These are phyloP conservation scores for Drosophila albomicans DNA, from an alignment of 1,140 invertebrate genomes.

Conservation along the genomic window DNA sequence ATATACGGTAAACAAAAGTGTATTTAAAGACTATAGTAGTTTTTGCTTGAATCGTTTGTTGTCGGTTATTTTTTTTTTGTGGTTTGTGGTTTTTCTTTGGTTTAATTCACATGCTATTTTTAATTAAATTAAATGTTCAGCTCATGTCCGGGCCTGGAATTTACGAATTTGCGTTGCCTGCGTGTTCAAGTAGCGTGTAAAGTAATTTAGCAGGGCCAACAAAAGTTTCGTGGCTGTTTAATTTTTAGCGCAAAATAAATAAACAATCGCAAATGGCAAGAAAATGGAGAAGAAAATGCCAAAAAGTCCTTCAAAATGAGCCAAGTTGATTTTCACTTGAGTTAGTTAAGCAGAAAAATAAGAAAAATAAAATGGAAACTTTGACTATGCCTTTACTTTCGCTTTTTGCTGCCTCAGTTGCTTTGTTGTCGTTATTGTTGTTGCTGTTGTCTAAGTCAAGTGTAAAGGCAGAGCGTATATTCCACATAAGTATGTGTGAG, in stretches of 20 bases:
- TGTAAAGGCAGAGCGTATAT: slow-evolving; percentile 24
- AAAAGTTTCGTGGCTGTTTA: slow-evolving; percentile 64
- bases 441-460: slow-evolving; percentile 45
- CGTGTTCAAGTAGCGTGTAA: slow-evolving; percentile 81
- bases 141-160: slow-evolving; percentile 35
- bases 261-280: slow-evolving; percentile 64
- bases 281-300: slow-evolving; percentile 36
- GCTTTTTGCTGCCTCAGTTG: slow-evolving; percentile 60
- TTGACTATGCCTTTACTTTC: slow-evolving; percentile 67
- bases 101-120: slow-evolving; percentile 42
- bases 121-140: slow-evolving; percentile 73
- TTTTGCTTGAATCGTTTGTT: slow-evolving; percentile 3
- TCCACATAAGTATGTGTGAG: neutral
- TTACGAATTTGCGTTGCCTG: slow-evolving; percentile 61
- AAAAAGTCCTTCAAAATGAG: slow-evolving; percentile 70
- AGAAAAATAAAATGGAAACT: slow-evolving; percentile 51
- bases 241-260: slow-evolving; percentile 80
- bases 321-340: slow-evolving; percentile 65
- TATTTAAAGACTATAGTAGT: slow-evolving; percentile 11
- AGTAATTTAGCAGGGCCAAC: slow-evolving; percentile 66
- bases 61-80: neutral
- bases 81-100: slow-evolving; percentile 11
- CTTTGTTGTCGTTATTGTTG: slow-evolving; percentile 27
- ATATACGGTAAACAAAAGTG: neutral
- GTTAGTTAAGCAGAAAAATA: slow-evolving; percentile 64